Evolutionary conservation across 2,113 vertebrate species (phyloP).

Genomic region (Prochilodus magdalenae): DNA sequence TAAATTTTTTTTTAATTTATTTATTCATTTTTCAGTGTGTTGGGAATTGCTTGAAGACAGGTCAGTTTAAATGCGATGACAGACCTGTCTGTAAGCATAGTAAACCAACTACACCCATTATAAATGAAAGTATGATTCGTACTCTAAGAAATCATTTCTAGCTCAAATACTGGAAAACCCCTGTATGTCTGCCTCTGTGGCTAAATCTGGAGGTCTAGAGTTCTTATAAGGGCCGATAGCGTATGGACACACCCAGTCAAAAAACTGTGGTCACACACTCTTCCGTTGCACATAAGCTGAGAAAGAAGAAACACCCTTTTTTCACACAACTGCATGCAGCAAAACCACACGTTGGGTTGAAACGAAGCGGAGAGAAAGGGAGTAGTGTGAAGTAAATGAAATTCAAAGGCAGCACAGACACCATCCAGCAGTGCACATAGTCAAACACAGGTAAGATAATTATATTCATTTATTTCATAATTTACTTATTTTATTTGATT

Average conservation of each 20-base stretch:
- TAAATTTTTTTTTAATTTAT: no score
- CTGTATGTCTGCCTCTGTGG: not conserved
- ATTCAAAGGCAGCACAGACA: not conserved
- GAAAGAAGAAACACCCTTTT: slow-evolving; percentile 71
- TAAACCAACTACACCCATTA: no score
- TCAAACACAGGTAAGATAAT: slow-evolving; percentile 28
- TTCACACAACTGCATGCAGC: slow-evolving; percentile 56
- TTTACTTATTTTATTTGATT: no score
- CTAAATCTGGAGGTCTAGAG: not conserved
- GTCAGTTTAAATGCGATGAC: no score
- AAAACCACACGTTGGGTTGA: slow-evolving; percentile 46
- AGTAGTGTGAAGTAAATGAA: not conserved
- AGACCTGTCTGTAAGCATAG: no score
- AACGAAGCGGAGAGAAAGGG: slow-evolving; percentile 21
- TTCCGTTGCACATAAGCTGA: slow-evolving; percentile 74
- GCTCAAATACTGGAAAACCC: no score
- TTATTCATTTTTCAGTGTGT: no score
- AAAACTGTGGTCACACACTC: slow-evolving; percentile 59
- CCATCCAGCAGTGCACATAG: not conserved
- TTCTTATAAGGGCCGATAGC: not conserved
- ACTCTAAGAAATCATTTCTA: no score
- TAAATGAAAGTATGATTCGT: no score
- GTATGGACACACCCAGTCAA: slow-evolving; percentile 41
- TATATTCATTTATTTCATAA: no score
- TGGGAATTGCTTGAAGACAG: no score